These are phyloP conservation scores for Synaphobranchus kaupii DNA, from an alignment of 2,797 vertebrate genomes.

Conservation along the genomic window DNA sequence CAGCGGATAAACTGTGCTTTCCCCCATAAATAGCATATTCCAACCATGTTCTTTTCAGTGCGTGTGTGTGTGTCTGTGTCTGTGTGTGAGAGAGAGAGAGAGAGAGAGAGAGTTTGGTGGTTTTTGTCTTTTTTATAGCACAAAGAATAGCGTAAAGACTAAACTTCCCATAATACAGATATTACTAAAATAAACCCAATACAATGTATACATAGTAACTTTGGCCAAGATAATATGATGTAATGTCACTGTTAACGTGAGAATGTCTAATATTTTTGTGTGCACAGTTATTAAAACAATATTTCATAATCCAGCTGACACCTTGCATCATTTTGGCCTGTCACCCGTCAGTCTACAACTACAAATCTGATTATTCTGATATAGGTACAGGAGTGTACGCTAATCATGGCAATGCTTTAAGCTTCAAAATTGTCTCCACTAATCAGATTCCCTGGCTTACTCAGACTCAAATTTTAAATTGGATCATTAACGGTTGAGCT, in stretches of 20 bases:
- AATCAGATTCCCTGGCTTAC: conserved; percentile 39
- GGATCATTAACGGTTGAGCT: conserved; percentile 37
- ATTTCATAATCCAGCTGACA: conserved; percentile 34
- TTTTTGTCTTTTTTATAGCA: neutral
- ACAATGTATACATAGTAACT: neutral
- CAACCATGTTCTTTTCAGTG: neutral
- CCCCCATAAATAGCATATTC: neutral
- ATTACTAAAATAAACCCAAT: neutral
- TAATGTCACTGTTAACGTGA: conserved; percentile 25
- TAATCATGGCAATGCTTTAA: conserved; percentile 40
- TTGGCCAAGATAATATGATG: conserved; percentile 18
- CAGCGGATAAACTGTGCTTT: neutral
- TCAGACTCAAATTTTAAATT: conserved; percentile 38
- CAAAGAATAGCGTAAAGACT: neutral
- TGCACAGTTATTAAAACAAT: conserved; percentile 37
- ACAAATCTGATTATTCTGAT: conserved; percentile 42
- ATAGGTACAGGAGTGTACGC: conserved; percentile 42
- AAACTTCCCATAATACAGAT: neutral
- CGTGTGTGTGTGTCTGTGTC: neutral
- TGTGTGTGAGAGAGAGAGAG: no score
- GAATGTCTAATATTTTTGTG: conserved; percentile 15
- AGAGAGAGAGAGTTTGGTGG: neutral
- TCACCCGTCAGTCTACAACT: conserved; percentile 26
- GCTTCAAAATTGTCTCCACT: conserved; percentile 42
- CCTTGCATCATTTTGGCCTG: conserved; percentile 24